Evolutionary conservation across 2,797 vertebrate genomes (phyloP).

Genomic region (Petrocephalus schoutedeni): DNA sequence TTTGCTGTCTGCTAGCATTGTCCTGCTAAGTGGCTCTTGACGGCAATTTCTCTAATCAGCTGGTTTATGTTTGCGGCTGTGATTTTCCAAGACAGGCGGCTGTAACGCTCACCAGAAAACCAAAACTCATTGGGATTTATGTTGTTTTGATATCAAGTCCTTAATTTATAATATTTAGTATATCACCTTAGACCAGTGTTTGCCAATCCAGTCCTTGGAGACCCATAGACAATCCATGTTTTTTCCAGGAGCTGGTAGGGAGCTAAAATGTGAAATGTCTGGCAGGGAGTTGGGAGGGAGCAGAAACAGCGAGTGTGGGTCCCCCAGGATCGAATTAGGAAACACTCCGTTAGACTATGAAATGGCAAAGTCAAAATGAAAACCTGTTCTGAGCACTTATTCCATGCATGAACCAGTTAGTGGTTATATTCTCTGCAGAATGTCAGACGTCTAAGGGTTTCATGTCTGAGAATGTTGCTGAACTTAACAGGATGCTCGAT

Average conservation of each 20-base stretch:
- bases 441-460: constrained; percentile 58
- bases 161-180: constrained; percentile 37
- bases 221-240: neutral
- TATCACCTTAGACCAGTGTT: constrained; percentile 46
- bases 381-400: constrained; percentile 72
- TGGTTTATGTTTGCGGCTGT: constrained; percentile 80
- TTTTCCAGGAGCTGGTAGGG: neutral
- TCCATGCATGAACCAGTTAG: constrained; percentile 72
- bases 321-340: neutral
- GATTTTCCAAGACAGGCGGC: constrained; percentile 78
- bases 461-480: constrained; percentile 73
- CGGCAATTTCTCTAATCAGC: constrained; percentile 77
- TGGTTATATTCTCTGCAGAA: constrained; percentile 74
- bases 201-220: neutral
- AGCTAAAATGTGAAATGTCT: neutral
- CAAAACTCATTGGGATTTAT: constrained; percentile 74
- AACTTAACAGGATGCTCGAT: constrained; percentile 64
- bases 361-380: constrained; percentile 58
- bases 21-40: constrained; percentile 72
- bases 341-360: constrained; percentile 49
- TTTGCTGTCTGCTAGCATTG: constrained; percentile 69
- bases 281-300: too few relatives aligned
- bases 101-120: constrained; percentile 80
- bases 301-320: neutral
- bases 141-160: constrained; percentile 50